Evolutionary conservation across 2,888 invertebrate genomes (phyloP).

Genomic region (Acleris laterana): DNA sequence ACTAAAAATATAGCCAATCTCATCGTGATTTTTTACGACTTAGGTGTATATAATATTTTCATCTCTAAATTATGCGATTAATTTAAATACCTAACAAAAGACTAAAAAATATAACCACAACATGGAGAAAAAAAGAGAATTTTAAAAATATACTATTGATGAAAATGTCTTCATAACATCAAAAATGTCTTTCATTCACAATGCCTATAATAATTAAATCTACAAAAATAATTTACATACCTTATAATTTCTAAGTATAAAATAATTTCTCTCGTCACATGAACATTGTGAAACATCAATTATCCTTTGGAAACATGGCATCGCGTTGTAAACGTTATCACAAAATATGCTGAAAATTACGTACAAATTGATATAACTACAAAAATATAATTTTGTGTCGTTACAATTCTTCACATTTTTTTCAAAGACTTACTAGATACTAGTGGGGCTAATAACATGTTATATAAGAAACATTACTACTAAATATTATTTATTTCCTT

Average conservation of each 20-base stretch:
- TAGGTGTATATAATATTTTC: too few species aligned
- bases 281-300: constrained; percentile 23
- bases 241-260: constrained; percentile 11
- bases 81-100: too few species aligned
- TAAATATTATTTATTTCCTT: too few species aligned
- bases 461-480: too few species aligned
- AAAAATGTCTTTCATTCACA: constrained; percentile 24
- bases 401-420: background rate
- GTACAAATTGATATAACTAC: constrained; percentile 10
- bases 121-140: background rate
- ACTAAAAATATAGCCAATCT: too few species aligned
- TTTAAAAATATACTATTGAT: background rate
- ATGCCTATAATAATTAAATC: constrained; percentile 10
- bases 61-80: too few species aligned
- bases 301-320: constrained; percentile 39
- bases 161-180: too few species aligned
- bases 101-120: background rate
- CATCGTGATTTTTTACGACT: too few species aligned
- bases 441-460: too few species aligned
- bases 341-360: constrained; percentile 28
- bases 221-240: constrained; percentile 18
- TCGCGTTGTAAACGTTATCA: constrained; percentile 28
- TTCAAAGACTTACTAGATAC: background rate
- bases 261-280: constrained; percentile 8
- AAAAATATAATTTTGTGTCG: background rate